Evolutionary conservation across 2,888 invertebrate genomes (phyloP).

Genomic region (Rhopalosiphum nymphaeae): DNA sequence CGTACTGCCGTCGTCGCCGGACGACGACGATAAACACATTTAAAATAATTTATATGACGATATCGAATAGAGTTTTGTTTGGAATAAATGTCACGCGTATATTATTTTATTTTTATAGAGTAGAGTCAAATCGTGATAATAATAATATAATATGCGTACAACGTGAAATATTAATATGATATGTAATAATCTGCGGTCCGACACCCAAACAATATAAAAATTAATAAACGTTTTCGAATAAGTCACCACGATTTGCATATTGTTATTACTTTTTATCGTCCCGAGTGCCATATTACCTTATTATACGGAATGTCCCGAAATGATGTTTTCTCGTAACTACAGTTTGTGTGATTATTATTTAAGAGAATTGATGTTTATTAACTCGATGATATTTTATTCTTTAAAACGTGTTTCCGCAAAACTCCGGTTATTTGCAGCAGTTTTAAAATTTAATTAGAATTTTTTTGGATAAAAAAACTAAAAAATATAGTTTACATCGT

Average conservation of each 20-base stretch:
- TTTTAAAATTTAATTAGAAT: neutral
- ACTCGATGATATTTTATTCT: neutral
- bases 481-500: neutral
- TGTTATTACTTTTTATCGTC: neutral
- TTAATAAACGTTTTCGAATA: neutral
- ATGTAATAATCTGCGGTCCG: neutral
- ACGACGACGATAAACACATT: neutral
- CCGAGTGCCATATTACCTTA: neutral
- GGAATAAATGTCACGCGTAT: neutral
- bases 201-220: slow-evolving; percentile 8
- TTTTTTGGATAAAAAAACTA: neutral
- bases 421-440: neutral
- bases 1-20: neutral
- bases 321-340: neutral
- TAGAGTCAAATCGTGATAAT: neutral
- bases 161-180: neutral
- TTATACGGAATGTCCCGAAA: neutral
- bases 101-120: neutral
- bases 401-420: neutral
- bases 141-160: neutral
- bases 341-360: neutral
- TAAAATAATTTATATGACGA: neutral
- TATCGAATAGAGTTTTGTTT: neutral
- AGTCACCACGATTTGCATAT: neutral
- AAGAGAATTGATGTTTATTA: neutral